Percentiles rank a stretch among this genome's conserved stretches.
phyloP scores from a whole-genome alignment of 2,797 vertebrate species.

The Myotis pilosus region DNA sequence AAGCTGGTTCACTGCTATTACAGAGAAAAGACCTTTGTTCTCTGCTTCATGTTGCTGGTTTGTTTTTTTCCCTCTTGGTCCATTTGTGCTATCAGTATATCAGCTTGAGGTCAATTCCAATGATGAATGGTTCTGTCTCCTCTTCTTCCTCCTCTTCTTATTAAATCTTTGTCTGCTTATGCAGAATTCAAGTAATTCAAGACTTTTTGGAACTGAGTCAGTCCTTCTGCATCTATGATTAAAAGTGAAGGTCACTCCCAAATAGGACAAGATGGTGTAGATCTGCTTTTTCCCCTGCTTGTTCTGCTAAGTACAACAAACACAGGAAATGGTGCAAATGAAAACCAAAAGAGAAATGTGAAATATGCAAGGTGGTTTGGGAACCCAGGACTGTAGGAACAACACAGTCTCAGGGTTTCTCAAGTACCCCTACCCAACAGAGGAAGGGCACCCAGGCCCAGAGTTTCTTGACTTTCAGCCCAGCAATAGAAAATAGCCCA shows the following conservation, averaged over 20 bases:
- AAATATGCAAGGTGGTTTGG: not conserved
- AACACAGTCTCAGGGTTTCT: not conserved
- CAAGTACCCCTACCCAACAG: not conserved
- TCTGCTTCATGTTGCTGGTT: not conserved
- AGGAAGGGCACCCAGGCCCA: not conserved
- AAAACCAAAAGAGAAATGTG: not conserved
- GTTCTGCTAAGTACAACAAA: not conserved
- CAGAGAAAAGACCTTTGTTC: not conserved
- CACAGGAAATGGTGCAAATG: not conserved
- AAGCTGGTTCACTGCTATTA: not conserved
- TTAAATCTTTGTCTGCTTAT: slow-evolving; percentile 32
- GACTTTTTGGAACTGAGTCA: not conserved
- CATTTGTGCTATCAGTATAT: not conserved
- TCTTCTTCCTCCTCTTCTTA: slow-evolving; percentile 19
- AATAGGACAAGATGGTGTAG: not conserved
- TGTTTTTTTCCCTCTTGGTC: not conserved
- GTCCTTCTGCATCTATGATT: slow-evolving; percentile 1
- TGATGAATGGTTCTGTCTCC: slow-evolving; percentile 33
- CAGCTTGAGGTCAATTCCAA: slow-evolving; percentile 36
- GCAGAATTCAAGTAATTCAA: slow-evolving; percentile 54
- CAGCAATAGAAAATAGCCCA: not conserved
- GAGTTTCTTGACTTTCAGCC: not conserved
- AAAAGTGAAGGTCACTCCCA: slow-evolving; percentile 50
- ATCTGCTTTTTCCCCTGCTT: not conserved
- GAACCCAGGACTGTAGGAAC: not conserved